Evolutionary conservation across 2,888 invertebrate genomes (phyloP).

Genomic region (Agrotis segetum): DNA sequence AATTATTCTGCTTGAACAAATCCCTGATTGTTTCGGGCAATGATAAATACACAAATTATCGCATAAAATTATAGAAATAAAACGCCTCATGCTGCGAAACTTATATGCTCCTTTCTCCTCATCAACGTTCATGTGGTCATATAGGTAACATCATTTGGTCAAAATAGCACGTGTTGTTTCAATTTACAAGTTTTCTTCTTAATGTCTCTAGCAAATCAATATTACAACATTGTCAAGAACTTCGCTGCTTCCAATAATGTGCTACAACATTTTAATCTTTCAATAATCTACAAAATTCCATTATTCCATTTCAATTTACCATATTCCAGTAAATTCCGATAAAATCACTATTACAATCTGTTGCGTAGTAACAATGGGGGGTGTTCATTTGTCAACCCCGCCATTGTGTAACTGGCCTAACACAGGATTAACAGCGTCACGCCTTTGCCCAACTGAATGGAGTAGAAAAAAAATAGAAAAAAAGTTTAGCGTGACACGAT

Average conservation of each 20-base stretch:
- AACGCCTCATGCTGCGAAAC: too few relatives aligned
- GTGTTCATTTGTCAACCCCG: conserved; percentile 68
- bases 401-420: conserved; percentile 74
- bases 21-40: not conserved
- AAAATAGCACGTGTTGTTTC: too few relatives aligned
- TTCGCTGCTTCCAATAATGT: not conserved
- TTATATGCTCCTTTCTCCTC: too few relatives aligned
- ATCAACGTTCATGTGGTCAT: too few relatives aligned
- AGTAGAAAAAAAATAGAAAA: conserved; percentile 56
- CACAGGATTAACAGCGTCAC: conserved; percentile 84
- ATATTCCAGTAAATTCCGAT: conserved; percentile 46
- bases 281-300: conserved; percentile 15
- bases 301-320: conserved; percentile 28
- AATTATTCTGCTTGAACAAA: not conserved
- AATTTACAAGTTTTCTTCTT: too few relatives aligned
- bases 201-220: not conserved
- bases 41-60: too few relatives aligned
- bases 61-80: too few relatives aligned
- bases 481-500: conserved; percentile 36
- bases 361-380: conserved; percentile 58
- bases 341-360: conserved; percentile 51
- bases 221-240: not conserved
- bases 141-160: too few relatives aligned
- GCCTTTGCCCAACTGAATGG: conserved; percentile 72
- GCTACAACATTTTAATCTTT: not conserved